phyloP scores from a whole-genome alignment of 2,797 vertebrate species.

The Myotis vivesi region DNA sequence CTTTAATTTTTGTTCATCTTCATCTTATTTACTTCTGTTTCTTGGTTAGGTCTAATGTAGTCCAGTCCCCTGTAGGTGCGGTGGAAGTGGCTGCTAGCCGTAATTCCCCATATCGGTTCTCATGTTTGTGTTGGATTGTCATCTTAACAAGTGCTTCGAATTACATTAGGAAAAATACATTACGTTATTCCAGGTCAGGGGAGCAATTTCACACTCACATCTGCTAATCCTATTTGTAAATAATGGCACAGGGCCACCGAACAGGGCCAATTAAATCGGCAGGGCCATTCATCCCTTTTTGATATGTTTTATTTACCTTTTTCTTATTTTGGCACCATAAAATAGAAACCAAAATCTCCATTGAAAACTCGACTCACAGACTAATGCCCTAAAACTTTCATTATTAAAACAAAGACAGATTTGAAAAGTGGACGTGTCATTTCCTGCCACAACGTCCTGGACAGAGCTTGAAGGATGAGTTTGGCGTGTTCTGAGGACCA shows the following conservation, averaged over 20 bases:
- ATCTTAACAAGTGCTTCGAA: conserved; percentile 59
- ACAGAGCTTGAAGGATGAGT: neutral
- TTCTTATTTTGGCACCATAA: neutral
- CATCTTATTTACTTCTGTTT: neutral
- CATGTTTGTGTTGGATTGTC: conserved; percentile 57
- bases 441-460: neutral
- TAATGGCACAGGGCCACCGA: neutral
- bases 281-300: neutral
- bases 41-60: neutral
- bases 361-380: conserved; percentile 2
- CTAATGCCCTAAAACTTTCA: neutral
- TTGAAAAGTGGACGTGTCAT: neutral
- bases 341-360: neutral
- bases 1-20: neutral
- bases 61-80: neutral
- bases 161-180: conserved; percentile 49
- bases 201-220: conserved; percentile 20
- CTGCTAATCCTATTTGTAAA: conserved; percentile 60
- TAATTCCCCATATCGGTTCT: neutral
- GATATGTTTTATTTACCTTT: neutral
- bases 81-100: neutral
- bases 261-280: neutral
- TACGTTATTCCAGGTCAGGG: conserved; percentile 12
- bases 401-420: neutral
- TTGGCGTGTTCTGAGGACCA: neutral